Evolutionary conservation across 1,140 invertebrate genomes (phyloP).

Genomic region (Drosophila ironensis): DNA sequence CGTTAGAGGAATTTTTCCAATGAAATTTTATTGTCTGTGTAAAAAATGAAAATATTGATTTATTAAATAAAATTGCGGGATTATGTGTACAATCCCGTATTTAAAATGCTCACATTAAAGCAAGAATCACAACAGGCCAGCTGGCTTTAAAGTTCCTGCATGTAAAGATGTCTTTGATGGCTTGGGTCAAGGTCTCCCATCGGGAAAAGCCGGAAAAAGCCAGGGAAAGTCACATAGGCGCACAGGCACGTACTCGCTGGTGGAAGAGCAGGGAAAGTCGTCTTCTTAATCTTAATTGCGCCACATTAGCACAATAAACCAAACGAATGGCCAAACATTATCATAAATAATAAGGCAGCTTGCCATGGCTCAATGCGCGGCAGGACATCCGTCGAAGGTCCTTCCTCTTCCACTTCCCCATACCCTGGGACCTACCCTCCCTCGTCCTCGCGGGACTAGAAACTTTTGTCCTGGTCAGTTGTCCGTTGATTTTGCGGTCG

Average conservation of each 20-base stretch:
- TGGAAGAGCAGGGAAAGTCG: slow-evolving; percentile 58
- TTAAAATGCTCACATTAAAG: no score
- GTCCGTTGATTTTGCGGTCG: slow-evolving; percentile 36
- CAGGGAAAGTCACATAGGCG: slow-evolving; percentile 1
- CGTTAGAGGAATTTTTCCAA: background rate
- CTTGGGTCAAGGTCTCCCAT: background rate
- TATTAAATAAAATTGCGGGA: background rate
- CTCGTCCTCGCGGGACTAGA: background rate
- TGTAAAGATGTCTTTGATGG: background rate
- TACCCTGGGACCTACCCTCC: background rate
- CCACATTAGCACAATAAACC: slow-evolving; percentile 80
- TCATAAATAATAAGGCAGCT: slow-evolving; percentile 76
- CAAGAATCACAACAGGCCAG: no score
- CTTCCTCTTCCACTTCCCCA: background rate
- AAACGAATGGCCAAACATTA: slow-evolving; percentile 80
- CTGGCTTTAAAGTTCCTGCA: background rate
- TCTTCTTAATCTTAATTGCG: slow-evolving; percentile 80
- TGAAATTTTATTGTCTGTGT: no score
- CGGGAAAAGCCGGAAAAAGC: background rate
- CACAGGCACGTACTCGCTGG: slow-evolving; percentile 17
- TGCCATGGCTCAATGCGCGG: slow-evolving; percentile 64
- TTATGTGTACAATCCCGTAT: background rate
- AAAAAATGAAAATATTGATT: background rate
- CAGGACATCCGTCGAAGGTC: slow-evolving; percentile 66
- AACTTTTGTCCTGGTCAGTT: slow-evolving; percentile 11